These are phyloP conservation scores for Daboia siamensis DNA, from an alignment of 2,113 vertebrate species.

Conservation along the genomic window DNA sequence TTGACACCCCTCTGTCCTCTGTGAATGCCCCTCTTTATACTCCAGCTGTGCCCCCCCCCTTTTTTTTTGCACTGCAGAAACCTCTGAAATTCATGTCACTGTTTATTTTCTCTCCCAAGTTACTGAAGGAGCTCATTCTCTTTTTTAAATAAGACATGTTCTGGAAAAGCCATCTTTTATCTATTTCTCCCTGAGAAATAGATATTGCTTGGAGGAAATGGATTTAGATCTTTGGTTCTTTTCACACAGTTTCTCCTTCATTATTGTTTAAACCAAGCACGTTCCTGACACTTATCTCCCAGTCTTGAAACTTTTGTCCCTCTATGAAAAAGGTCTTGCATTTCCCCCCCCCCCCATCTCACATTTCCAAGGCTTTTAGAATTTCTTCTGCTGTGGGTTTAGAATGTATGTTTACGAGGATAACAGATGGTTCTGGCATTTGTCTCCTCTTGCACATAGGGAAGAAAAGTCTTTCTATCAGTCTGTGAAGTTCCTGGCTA, in stretches of 20 bases:
- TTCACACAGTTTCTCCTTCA: background rate
- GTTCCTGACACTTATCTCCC: background rate
- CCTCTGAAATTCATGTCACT: background rate
- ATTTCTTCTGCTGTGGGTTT: background rate
- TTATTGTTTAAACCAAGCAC: background rate
- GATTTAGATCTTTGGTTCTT: background rate
- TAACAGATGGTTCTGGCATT: background rate
- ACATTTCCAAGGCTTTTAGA: background rate
- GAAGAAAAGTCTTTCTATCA: background rate
- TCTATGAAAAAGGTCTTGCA: background rate
- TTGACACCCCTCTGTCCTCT: too few relatives aligned
- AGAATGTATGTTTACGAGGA: background rate
- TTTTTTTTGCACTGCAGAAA: background rate
- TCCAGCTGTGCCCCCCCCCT: background rate
- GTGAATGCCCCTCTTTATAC: background rate
- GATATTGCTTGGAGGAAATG: background rate
- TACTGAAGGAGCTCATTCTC: background rate
- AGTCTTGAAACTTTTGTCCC: background rate
- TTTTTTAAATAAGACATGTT: accelerated
- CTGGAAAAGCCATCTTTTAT: background rate
- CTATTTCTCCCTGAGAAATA: background rate
- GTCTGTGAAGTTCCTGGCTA: background rate
- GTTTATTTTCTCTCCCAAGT: background rate
- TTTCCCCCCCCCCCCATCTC: accelerated
- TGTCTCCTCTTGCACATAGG: background rate